These are phyloP conservation scores for Dromiciops gliroides DNA, from an alignment of 2,113 vertebrate genomes.

Conservation along the genomic window DNA sequence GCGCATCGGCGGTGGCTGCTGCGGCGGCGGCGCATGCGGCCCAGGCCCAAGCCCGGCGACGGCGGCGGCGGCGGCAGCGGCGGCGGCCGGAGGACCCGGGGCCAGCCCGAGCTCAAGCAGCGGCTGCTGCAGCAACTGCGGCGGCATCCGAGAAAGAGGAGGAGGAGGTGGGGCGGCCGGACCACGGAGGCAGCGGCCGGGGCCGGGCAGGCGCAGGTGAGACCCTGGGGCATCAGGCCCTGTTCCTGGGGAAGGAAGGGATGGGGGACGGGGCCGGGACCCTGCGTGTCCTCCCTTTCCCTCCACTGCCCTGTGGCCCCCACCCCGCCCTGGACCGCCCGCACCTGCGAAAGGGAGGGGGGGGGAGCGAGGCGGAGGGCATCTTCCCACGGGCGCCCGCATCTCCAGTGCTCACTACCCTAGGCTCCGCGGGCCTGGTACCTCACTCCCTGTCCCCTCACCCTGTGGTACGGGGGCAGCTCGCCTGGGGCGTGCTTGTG, in stretches of 20 bases:
- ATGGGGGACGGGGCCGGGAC: neutral
- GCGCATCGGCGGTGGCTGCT: slow-evolving; percentile 46
- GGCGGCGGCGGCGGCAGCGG: slow-evolving; percentile 29
- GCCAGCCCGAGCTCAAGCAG: neutral
- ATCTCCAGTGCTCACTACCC: slow-evolving; percentile 25
- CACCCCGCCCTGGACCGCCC: neutral
- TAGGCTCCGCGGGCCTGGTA: neutral
- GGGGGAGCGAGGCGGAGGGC: neutral
- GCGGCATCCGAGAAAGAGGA: neutral
- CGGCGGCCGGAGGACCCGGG: slow-evolving; percentile 50
- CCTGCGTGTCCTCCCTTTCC: neutral
- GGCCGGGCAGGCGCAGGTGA: neutral
- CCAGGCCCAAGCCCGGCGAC: slow-evolving; percentile 42
- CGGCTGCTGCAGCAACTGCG: neutral
- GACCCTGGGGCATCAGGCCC: neutral
- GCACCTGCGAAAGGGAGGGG: neutral
- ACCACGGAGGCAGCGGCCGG: neutral
- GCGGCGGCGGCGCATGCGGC: slow-evolving; percentile 73
- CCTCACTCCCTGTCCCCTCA: neutral
- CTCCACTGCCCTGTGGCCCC: neutral
- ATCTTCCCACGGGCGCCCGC: slow-evolving; percentile 57
- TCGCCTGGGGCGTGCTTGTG: neutral
- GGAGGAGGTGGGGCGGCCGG: neutral
- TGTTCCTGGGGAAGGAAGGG: slow-evolving; percentile 17
- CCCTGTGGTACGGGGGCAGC: neutral